phyloP scores from a whole-genome alignment of 2,888 invertebrate species.

The Acrocyrtus sp. region DNA sequence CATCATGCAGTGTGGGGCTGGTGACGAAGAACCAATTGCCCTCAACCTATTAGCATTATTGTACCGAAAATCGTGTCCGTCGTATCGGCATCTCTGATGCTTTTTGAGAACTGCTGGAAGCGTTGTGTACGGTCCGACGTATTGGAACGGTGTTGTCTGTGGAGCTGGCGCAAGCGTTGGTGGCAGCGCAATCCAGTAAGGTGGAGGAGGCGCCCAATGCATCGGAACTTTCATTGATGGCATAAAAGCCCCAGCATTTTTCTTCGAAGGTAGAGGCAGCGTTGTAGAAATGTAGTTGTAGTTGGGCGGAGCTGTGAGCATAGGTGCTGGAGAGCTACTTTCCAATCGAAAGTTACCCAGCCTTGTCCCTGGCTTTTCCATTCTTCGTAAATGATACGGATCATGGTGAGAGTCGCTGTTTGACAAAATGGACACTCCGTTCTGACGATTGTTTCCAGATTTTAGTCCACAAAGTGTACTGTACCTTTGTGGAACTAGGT shows the following conservation, averaged over 20 bases:
- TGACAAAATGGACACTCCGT: slow-evolving; percentile 24
- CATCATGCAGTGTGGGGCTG: slow-evolving; percentile 35
- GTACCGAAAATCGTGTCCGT: slow-evolving; percentile 1
- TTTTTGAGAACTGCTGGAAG: slow-evolving; percentile 37
- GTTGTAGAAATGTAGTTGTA: slow-evolving; percentile 32
- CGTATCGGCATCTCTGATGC: slow-evolving; percentile 44
- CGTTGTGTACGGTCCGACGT: slow-evolving; percentile 34
- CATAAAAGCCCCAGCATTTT: background rate
- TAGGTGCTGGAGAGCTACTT: slow-evolving; percentile 29
- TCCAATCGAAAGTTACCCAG: slow-evolving; percentile 39
- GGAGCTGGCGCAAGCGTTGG: slow-evolving; percentile 26
- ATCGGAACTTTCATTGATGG: slow-evolving; percentile 37
- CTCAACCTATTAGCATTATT: slow-evolving; percentile 13
- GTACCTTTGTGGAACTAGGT: slow-evolving; percentile 37
- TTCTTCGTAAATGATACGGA: slow-evolving; percentile 14
- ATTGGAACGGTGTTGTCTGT: slow-evolving; percentile 33
- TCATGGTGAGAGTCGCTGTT: slow-evolving; percentile 5
- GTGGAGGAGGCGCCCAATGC: slow-evolving; percentile 37
- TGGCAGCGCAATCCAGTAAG: slow-evolving; percentile 45
- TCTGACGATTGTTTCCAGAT: slow-evolving; percentile 27
- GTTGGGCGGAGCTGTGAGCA: slow-evolving; percentile 17
- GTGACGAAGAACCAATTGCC: slow-evolving; percentile 28
- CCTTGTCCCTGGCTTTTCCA: slow-evolving; percentile 30
- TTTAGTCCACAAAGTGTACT: slow-evolving; percentile 39
- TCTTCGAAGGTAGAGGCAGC: slow-evolving; percentile 30